A percentile compares a stretch with the other conserved stretches of the same genome.
phyloP scores from a whole-genome alignment of 2,888 invertebrate species.

The Aphidius colemani region DNA sequence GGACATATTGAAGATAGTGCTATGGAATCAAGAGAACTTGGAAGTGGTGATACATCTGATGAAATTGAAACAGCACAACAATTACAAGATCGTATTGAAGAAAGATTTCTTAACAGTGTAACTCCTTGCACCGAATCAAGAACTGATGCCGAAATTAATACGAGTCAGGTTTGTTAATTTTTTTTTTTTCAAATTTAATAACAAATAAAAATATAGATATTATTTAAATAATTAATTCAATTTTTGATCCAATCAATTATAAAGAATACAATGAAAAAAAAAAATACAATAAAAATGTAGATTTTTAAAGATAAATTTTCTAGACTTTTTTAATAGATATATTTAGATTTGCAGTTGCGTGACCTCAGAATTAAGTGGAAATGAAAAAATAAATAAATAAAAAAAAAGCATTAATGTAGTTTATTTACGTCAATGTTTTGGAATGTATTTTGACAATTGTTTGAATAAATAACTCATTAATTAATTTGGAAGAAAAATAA shows the following conservation, averaged over 20 bases:
- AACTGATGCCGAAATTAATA: constrained; percentile 68
- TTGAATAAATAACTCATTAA: background rate
- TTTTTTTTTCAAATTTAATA: no score
- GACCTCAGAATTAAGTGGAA: no score
- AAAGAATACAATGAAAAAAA: background rate
- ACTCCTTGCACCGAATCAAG: constrained; percentile 59
- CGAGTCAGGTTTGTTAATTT: constrained; percentile 57
- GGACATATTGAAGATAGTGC: constrained; percentile 59
- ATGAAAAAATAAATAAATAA: no score
- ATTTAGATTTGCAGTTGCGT: background rate
- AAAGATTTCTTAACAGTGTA: constrained; percentile 67
- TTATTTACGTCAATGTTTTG: constrained; percentile 6
- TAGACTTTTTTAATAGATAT: background rate
- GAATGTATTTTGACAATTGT: constrained; percentile 8
- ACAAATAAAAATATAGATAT: no score
- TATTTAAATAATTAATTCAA: no score
- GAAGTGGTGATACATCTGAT: constrained; percentile 60
- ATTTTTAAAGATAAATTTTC: background rate
- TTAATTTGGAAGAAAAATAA: background rate
- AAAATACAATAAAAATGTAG: no score
- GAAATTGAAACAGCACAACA: constrained; percentile 61
- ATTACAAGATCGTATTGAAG: constrained; percentile 69
- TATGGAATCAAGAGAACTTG: constrained; percentile 55
- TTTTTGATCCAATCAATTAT: no score
- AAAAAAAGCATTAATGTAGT: background rate